A percentile compares a stretch with the other conserved stretches of the same genome.
Conservation (phyloP, 1,140 invertebrate species). For the Lepidotrigona ventralis region DNA sequence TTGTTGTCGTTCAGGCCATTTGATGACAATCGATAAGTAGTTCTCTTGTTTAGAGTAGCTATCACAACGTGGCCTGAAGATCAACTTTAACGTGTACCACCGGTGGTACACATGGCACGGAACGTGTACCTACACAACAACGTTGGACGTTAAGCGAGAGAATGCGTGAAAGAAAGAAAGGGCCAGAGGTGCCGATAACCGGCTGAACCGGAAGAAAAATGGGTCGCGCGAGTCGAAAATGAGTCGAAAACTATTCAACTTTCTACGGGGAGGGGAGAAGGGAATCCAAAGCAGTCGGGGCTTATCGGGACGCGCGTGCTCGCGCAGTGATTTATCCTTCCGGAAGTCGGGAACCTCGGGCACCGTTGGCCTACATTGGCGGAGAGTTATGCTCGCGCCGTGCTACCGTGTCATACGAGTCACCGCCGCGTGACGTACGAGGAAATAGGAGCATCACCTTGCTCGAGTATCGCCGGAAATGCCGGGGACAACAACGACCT, state of each 20-base stretch:
- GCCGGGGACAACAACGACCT: constrained; percentile 36
- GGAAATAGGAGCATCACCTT: constrained; percentile 62
- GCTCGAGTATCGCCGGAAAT: constrained; percentile 35
- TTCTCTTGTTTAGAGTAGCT: no score
- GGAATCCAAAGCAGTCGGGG: constrained; percentile 53
- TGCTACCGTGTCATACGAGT: constrained; percentile 62
- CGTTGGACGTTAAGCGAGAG: no score
- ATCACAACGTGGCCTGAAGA: no score
- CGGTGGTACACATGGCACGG: no score
- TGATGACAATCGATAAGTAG: no score
- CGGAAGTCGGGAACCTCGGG: constrained; percentile 61
- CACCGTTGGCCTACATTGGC: constrained; percentile 63
- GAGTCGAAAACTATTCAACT: constrained; percentile 62
- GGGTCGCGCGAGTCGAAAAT: constrained; percentile 48
- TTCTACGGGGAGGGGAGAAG: constrained; percentile 35
- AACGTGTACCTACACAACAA: no score
- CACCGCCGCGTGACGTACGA: constrained; percentile 55
- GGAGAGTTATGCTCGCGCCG: constrained; percentile 60
- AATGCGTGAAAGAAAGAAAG: background rate
- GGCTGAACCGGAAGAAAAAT: constrained; percentile 36
- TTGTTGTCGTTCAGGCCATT: no score
- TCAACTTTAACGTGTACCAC: no score
- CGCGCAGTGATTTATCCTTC: constrained; percentile 65
- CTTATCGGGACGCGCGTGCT: constrained; percentile 61
- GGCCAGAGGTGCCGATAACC: background rate